Evolutionary conservation across 2,113 vertebrate genomes (phyloP).

Genomic region (Sceloporus tristichus): DNA sequence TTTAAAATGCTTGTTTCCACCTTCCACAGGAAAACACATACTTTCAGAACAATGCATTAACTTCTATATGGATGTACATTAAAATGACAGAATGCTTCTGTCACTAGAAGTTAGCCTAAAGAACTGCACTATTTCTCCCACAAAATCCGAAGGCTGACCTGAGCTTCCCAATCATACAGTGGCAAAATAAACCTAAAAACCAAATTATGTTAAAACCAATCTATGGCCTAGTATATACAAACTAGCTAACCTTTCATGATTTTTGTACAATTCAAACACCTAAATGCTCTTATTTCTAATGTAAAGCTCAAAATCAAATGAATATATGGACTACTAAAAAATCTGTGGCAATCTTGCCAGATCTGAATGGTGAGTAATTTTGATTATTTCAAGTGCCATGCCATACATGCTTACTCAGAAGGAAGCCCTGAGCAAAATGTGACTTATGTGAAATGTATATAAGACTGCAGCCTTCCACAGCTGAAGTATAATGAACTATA

Average conservation of each 20-base stretch:
- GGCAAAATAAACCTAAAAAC: not conserved
- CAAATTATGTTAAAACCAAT: not conserved
- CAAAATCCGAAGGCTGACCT: not conserved
- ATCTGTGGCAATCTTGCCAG: not conserved
- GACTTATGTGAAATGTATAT: not conserved
- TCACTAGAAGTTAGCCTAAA: constrained; percentile 8
- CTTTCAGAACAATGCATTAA: constrained; percentile 45
- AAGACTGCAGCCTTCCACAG: not conserved
- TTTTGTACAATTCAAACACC: not conserved
- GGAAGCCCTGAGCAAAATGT: not conserved
- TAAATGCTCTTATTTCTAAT: not conserved
- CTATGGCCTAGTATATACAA: not conserved
- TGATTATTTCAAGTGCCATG: not conserved
- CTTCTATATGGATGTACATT: constrained; percentile 38
- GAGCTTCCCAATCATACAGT: not conserved
- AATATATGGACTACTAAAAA: not conserved
- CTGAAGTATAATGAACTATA: not conserved
- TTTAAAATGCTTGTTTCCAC: constrained; percentile 25
- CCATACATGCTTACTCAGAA: not conserved
- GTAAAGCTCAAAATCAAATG: not conserved
- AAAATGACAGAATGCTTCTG: not conserved
- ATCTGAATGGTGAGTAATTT: not conserved
- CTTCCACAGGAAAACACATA: constrained; percentile 37
- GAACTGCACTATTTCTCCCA: constrained; percentile 42
- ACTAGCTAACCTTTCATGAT: not conserved